Percentiles rank a stretch among this genome's conserved stretches.
These are phyloP conservation scores for Acleris cristana DNA, from an alignment of 2,888 invertebrate species.

Conservation along the genomic window DNA sequence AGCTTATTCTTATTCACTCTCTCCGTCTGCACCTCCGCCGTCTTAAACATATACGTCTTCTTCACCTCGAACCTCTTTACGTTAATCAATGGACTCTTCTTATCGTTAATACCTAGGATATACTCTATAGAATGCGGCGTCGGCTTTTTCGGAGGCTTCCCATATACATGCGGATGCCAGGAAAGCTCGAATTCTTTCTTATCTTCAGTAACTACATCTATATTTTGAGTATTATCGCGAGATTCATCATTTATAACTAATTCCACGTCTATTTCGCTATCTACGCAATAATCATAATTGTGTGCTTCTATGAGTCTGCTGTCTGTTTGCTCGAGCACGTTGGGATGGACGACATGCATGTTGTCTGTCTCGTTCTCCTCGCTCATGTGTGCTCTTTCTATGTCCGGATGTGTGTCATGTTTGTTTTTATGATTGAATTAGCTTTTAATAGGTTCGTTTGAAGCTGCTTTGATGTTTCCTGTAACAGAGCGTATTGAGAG, in stretches of 20 bases:
- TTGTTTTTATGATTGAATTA: constrained; percentile 78
- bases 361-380: constrained; percentile 52
- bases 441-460: constrained; percentile 72
- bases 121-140: constrained; percentile 95
- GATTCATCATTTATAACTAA: constrained; percentile 35
- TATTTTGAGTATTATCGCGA: constrained; percentile 38
- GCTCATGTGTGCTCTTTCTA: constrained; percentile 68
- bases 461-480: constrained; percentile 65
- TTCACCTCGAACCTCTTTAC: constrained; percentile 67
- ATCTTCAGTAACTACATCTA: constrained; percentile 48
- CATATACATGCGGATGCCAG: constrained; percentile 96
- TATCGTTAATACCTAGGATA: constrained; percentile 87
- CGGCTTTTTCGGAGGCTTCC: constrained; percentile 90
- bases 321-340: constrained; percentile 58
- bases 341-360: constrained; percentile 73
- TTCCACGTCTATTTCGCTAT: constrained; percentile 44
- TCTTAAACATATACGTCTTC: constrained; percentile 51
- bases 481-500: constrained; percentile 61
- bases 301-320: constrained; percentile 52
- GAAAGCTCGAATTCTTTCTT: constrained; percentile 66
- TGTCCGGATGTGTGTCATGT: constrained; percentile 70
- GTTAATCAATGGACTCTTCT: constrained; percentile 62
- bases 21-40: constrained; percentile 74
- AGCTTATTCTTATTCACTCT: constrained; percentile 68
- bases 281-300: constrained; percentile 43